Percentiles rank a stretch among this genome's conserved stretches.
phyloP scores from a whole-genome alignment of 30 jellyfish, hydroid and myxozoan species.

The Turritopsis rubra region DNA sequence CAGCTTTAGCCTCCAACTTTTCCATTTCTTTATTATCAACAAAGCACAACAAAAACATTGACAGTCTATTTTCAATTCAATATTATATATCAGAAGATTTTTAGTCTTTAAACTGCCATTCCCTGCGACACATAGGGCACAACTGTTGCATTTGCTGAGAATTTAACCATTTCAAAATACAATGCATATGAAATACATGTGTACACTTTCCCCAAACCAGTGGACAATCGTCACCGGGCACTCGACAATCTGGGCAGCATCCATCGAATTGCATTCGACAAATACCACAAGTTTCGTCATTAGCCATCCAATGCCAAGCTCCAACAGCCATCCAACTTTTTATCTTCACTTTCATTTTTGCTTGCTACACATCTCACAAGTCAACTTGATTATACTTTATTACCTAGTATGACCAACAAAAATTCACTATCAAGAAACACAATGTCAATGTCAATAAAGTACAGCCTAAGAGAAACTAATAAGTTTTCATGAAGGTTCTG shows the following conservation, averaged over 20 bases:
- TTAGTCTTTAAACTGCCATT: slow-evolving; percentile 93
- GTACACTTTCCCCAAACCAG: slow-evolving; percentile 97
- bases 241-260: slow-evolving; percentile 95
- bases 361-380: too few species aligned
- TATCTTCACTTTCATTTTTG: slow-evolving; percentile 58
- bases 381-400: too few species aligned
- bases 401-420: too few species aligned
- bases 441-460: too few species aligned
- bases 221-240: slow-evolving; percentile 99
- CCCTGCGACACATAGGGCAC: slow-evolving; percentile 98
- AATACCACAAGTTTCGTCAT: slow-evolving; percentile 98
- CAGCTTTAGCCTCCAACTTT: too few species aligned
- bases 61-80: neutral
- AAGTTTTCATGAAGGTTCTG: too few species aligned
- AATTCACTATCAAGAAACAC: too few species aligned
- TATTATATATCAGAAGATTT: neutral
- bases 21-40: neutral
- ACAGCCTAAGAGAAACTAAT: too few species aligned
- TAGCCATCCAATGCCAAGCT: slow-evolving; percentile 97
- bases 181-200: slow-evolving; percentile 97
- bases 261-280: slow-evolving; percentile 97
- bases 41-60: neutral
- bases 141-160: slow-evolving; percentile 87
- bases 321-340: slow-evolving; percentile 98
- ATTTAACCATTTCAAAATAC: slow-evolving; percentile 87